Evolutionary conservation across 2,888 invertebrate genomes (phyloP).

Genomic region (Gnatocerus cornutus): DNA sequence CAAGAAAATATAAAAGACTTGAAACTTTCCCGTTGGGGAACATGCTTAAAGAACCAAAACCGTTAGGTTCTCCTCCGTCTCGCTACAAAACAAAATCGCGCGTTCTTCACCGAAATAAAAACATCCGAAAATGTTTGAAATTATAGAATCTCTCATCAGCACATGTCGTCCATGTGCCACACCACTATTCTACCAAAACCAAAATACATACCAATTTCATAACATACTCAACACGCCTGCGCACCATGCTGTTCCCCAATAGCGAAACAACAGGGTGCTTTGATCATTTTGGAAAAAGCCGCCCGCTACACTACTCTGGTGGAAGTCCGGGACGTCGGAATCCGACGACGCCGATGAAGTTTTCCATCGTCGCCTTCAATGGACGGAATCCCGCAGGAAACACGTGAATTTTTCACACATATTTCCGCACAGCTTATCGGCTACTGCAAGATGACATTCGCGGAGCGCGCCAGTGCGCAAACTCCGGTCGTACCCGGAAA

Average conservation of each 20-base stretch:
- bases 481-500: slow-evolving; percentile 63
- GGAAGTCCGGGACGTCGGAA: not conserved
- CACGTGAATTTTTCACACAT: slow-evolving; percentile 56
- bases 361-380: not conserved
- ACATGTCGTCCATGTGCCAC: slow-evolving; percentile 32
- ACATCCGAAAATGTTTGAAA: not conserved
- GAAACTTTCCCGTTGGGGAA: not conserved
- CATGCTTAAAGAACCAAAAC: not conserved
- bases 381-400: slow-evolving; percentile 13
- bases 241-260: slow-evolving; percentile 58
- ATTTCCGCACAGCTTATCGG: slow-evolving; percentile 63
- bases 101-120: slow-evolving; percentile 16
- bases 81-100: slow-evolving; percentile 18
- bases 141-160: not conserved
- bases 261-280: slow-evolving; percentile 39
- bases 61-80: not conserved
- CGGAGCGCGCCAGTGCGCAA: slow-evolving; percentile 58
- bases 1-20: not conserved
- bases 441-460: slow-evolving; percentile 66
- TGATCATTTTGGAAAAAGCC: slow-evolving; percentile 34
- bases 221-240: slow-evolving; percentile 64
- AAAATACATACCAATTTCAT: slow-evolving; percentile 65
- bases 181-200: slow-evolving; percentile 22
- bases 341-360: not conserved
- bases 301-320: slow-evolving; percentile 7